phyloP scores from a whole-genome alignment of 2,113 vertebrate species.

The Balaeniceps rex region DNA sequence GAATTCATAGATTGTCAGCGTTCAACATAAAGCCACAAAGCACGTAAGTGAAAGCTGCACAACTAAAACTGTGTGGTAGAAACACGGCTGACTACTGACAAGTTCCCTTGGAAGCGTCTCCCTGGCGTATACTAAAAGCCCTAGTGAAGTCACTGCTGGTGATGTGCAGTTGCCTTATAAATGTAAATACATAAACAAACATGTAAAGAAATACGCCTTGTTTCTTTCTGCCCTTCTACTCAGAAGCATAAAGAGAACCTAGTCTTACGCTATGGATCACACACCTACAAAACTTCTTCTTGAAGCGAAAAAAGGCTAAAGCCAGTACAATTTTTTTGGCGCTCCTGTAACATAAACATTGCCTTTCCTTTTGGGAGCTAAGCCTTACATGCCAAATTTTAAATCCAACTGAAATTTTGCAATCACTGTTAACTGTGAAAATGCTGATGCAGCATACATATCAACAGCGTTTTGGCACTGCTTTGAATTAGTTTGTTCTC shows the following conservation, averaged over 20 bases:
- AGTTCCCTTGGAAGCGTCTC: neutral
- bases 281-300: constrained; percentile 19
- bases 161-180: neutral
- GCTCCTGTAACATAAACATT: constrained; percentile 38
- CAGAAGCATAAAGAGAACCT: neutral
- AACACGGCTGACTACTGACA: neutral
- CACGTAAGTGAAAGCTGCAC: neutral
- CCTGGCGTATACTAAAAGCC: neutral
- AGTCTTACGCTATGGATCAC: neutral
- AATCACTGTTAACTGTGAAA: constrained; percentile 49
- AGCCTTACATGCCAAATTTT: constrained; percentile 44
- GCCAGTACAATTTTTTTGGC: constrained; percentile 33
- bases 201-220: neutral
- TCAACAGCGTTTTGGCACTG: constrained; percentile 10
- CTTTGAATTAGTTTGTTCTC: constrained; percentile 41
- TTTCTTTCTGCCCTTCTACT: neutral
- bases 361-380: constrained; percentile 46
- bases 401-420: constrained; percentile 59
- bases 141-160: neutral
- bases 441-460: constrained; percentile 37
- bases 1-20: neutral
- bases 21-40: neutral
- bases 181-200: neutral
- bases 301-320: constrained; percentile 18
- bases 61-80: neutral